These are phyloP conservation scores for Urocyon cinereoargenteus DNA, from an alignment of 2,797 vertebrate genomes.

Conservation along the genomic window DNA sequence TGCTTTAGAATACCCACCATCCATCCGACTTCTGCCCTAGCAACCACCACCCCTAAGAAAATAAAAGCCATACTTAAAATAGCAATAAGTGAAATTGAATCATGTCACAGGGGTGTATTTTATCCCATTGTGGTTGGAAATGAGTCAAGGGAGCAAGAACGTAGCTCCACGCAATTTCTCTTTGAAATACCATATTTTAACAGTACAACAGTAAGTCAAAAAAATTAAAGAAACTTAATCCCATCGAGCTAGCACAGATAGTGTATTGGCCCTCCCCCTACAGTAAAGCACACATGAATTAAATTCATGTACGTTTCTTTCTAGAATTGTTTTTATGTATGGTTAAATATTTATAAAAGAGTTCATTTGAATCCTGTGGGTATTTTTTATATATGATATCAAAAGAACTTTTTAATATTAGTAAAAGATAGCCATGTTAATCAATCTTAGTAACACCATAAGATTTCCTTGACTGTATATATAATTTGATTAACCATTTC, in stretches of 20 bases:
- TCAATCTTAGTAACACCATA: neutral
- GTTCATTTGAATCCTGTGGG: neutral
- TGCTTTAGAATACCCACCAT: neutral
- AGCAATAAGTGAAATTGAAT: neutral
- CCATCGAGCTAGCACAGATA: neutral
- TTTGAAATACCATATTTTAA: neutral
- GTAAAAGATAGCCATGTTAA: neutral
- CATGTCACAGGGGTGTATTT: neutral
- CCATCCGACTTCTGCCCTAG: neutral
- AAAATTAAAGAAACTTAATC: neutral
- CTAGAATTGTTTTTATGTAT: neutral
- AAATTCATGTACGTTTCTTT: neutral
- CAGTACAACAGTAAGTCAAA: too few relatives aligned
- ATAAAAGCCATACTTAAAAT: neutral
- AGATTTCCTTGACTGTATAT: neutral
- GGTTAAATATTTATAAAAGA: neutral
- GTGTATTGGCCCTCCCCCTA: neutral
- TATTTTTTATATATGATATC: neutral
- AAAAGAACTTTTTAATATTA: neutral
- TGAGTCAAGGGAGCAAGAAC: neutral
- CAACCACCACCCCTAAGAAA: neutral
- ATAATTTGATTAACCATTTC: neutral
- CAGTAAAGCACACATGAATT: neutral
- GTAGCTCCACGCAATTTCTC: neutral
- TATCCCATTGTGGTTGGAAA: neutral